phyloP scores from a whole-genome alignment of 2,113 vertebrate genomes.

The Rynchops niger region DNA sequence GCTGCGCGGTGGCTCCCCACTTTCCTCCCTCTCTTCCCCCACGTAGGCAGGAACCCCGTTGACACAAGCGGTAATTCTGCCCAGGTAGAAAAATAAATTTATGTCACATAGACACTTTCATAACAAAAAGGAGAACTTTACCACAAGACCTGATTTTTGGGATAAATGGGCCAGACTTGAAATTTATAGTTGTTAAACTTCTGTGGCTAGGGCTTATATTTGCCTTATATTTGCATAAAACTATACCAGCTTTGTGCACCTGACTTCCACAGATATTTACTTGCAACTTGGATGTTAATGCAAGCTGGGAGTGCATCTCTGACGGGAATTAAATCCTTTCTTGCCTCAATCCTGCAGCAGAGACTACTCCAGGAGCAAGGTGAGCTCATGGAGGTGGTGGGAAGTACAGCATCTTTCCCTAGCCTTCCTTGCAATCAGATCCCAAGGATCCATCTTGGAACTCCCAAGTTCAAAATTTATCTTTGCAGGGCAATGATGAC shows the following conservation, averaged over 20 bases:
- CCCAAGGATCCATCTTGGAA: neutral
- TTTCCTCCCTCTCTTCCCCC: neutral
- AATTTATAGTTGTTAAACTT: neutral
- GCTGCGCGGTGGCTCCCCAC: neutral
- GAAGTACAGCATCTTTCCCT: neutral
- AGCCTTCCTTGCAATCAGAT: neutral
- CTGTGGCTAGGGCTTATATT: neutral
- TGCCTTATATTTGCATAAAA: neutral
- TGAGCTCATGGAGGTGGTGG: rapidly evolving
- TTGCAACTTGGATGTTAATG: neutral
- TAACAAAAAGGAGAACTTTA: neutral
- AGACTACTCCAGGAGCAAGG: neutral
- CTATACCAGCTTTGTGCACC: neutral
- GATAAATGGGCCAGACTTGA: neutral
- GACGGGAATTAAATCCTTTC: neutral
- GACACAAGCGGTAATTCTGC: neutral
- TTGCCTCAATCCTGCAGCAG: neutral
- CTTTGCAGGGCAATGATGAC: neutral
- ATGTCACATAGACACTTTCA: neutral
- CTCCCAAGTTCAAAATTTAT: neutral
- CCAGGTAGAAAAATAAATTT: neutral
- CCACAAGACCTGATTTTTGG: neutral
- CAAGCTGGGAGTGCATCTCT: neutral
- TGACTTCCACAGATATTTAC: neutral
- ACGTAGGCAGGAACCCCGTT: neutral